Percentiles rank a stretch among this genome's conserved stretches.
phyloP scores from a whole-genome alignment of 2,888 invertebrate species.

The Ryuthela nishihirai region DNA sequence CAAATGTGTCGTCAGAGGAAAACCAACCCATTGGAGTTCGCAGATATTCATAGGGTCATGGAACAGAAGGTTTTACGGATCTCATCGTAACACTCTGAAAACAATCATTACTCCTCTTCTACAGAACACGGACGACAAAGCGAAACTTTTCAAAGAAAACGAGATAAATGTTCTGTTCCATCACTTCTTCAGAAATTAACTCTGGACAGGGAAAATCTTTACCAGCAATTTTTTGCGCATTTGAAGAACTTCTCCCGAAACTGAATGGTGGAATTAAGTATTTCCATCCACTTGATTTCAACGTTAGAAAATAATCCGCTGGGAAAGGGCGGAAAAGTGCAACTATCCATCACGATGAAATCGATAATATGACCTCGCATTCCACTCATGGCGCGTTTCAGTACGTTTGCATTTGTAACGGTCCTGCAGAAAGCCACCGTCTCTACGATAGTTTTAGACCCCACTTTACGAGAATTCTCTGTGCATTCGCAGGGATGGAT shows the following conservation, averaged over 20 bases:
- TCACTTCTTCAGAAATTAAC: too few species aligned
- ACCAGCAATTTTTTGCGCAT: too few species aligned
- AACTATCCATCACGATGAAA: constrained; percentile 35
- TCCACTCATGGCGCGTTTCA: constrained; percentile 30
- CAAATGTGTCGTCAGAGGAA: too few species aligned
- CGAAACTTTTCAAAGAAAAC: too few species aligned
- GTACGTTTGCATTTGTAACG: constrained; percentile 21
- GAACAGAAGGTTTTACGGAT: too few species aligned
- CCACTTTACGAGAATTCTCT: background rate
- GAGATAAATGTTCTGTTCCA: too few species aligned
- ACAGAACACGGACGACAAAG: too few species aligned
- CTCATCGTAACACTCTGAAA: too few species aligned
- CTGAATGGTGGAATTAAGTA: constrained; percentile 37
- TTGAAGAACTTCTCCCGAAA: constrained; percentile 35
- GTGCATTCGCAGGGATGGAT: constrained; percentile 34
- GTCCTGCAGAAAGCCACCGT: constrained; percentile 35
- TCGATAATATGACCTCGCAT: constrained; percentile 27
- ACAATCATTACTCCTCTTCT: too few species aligned
- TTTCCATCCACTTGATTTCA: constrained; percentile 35
- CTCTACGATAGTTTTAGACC: constrained; percentile 1
- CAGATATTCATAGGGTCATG: too few species aligned
- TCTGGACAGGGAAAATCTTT: too few species aligned
- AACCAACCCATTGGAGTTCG: too few species aligned
- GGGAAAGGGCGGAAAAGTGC: constrained; percentile 38
- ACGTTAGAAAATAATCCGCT: constrained; percentile 33